A percentile compares a stretch with the other conserved stretches of the same genome.
Conservation (phyloP, 2,888 invertebrate species). For the Harpalus rubripes region DNA sequence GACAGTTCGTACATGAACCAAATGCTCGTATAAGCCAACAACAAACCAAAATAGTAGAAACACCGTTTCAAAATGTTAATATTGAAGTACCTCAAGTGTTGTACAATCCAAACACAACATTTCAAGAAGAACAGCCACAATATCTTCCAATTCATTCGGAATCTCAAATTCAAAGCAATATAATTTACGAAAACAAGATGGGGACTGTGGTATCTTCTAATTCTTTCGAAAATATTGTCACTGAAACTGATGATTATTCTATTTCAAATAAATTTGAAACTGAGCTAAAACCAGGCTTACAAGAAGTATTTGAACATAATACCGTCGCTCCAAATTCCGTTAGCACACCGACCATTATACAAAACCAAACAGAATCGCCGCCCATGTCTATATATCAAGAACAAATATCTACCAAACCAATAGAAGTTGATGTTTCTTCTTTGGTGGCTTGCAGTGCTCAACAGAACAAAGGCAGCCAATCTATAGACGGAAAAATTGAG, state of each 20-base stretch:
- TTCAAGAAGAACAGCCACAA: conserved; percentile 18
- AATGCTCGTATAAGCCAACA: background rate
- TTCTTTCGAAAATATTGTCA: conserved; percentile 15
- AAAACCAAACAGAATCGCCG: background rate
- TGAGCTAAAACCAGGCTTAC: conserved; percentile 9
- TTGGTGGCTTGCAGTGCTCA: conserved; percentile 5
- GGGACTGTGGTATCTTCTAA: conserved; percentile 11
- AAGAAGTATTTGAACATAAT: conserved; percentile 19
- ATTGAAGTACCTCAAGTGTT: background rate
- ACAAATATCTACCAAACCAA: background rate
- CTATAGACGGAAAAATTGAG: conserved; percentile 90
- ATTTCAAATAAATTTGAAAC: background rate
- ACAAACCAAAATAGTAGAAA: background rate
- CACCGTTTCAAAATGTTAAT: background rate
- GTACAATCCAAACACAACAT: conserved; percentile 6
- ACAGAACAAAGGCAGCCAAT: conserved; percentile 74
- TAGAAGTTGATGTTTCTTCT: conserved; percentile 2
- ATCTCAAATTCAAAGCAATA: conserved; percentile 22
- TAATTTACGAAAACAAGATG: conserved; percentile 13
- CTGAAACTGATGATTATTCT: background rate
- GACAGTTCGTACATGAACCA: background rate
- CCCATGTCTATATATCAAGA: conserved; percentile 13
- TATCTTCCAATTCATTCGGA: conserved; percentile 18
- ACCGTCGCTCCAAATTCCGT: background rate
- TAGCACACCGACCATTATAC: background rate